Conservation (phyloP, 2,888 invertebrate genomes). For the Xestia ashworthii region DNA sequence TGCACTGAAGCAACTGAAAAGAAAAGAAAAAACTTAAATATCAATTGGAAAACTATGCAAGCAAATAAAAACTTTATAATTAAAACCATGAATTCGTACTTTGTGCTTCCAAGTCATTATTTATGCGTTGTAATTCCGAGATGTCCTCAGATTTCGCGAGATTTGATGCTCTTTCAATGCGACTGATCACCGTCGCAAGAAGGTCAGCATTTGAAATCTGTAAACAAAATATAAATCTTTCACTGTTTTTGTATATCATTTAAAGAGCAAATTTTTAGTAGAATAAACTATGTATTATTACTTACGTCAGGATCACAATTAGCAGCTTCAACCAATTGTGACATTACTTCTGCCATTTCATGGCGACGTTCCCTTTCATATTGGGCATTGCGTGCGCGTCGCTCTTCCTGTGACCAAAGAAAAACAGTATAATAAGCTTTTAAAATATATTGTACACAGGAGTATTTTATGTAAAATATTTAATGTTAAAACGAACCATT, state of each 20-base stretch:
- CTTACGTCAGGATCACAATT: constrained; percentile 70
- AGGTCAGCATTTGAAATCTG: constrained; percentile 68
- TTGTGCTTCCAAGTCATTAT: constrained; percentile 69
- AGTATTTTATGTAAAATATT: not conserved
- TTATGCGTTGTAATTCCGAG: constrained; percentile 65
- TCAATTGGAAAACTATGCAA: not conserved
- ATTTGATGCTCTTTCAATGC: constrained; percentile 62
- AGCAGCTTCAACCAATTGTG: constrained; percentile 69
- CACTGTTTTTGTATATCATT: not conserved
- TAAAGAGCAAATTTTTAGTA: not conserved
- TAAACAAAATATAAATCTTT: constrained; percentile 4
- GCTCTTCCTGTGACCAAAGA: constrained; percentile 68
- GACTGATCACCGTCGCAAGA: constrained; percentile 69
- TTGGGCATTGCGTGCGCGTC: constrained; percentile 76
- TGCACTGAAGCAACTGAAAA: constrained; percentile 62
- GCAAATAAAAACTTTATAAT: not conserved
- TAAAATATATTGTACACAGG: not conserved
- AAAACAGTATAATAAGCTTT: not conserved
- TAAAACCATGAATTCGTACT: constrained; percentile 58
- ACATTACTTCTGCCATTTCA: constrained; percentile 72
- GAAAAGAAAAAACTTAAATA: not conserved
- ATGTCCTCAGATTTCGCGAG: constrained; percentile 57
- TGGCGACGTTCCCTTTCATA: constrained; percentile 77
- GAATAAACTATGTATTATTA: not conserved
- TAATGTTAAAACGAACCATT: constrained; percentile 64